These are phyloP conservation scores for Platanista minor DNA, from an alignment of 2,113 vertebrate species.

Conservation along the genomic window DNA sequence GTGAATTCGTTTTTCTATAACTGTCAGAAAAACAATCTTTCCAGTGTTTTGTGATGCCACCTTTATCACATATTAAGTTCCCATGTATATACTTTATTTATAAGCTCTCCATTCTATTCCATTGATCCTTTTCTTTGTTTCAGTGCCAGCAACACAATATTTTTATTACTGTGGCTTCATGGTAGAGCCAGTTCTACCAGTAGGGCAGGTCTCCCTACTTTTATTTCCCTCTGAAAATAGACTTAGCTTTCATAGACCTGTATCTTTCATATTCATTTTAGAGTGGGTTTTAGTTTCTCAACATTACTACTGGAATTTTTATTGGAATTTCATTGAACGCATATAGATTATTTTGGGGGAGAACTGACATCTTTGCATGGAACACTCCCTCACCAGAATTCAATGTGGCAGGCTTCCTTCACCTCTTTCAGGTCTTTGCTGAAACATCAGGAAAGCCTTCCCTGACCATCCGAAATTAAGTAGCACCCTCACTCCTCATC, in stretches of 20 bases:
- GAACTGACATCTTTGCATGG: neutral
- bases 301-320: neutral
- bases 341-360: neutral
- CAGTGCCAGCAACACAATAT: neutral
- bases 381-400: neutral
- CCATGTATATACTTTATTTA: neutral
- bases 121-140: slow-evolving; percentile 10
- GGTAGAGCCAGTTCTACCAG: slow-evolving; percentile 51
- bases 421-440: neutral
- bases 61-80: neutral
- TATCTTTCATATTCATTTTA: neutral
- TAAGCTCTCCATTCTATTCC: neutral
- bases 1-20: slow-evolving; percentile 8
- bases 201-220: neutral
- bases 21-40: neutral
- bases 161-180: slow-evolving; percentile 40
- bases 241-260: neutral
- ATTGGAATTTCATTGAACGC: neutral
- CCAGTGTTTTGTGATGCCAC: neutral
- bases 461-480: neutral
- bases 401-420: neutral
- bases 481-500: neutral
- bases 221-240: slow-evolving; percentile 6
- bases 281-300: slow-evolving; percentile 4
- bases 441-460: neutral